Evolutionary conservation across 2,113 vertebrate genomes (phyloP).

Genomic region (Hypanus sabinus): DNA sequence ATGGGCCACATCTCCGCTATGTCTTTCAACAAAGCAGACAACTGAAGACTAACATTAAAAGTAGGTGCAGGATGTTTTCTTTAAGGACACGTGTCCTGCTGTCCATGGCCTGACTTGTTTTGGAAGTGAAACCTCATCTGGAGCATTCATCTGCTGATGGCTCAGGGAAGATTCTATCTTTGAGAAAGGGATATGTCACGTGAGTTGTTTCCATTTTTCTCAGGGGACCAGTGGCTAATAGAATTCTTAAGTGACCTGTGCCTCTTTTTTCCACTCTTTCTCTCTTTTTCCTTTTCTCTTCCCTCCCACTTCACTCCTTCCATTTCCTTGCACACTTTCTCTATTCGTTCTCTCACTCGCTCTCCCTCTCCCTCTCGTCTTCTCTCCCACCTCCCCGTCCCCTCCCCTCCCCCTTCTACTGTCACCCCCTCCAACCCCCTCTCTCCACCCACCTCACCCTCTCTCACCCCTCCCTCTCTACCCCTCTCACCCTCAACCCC

Average conservation of each 20-base stretch:
- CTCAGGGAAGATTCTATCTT: neutral
- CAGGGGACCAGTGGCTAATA: neutral
- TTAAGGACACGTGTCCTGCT: neutral
- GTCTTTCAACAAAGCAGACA: neutral
- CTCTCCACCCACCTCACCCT: too few relatives aligned
- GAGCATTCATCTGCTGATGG: neutral
- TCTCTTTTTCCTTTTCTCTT: too few relatives aligned
- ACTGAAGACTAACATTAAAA: neutral
- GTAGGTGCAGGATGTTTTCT: neutral
- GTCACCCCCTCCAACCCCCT: too few relatives aligned
- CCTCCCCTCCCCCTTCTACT: too few relatives aligned
- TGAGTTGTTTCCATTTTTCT: neutral
- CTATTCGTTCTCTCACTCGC: too few relatives aligned
- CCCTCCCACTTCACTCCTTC: too few relatives aligned
- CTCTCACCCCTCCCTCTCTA: too few relatives aligned
- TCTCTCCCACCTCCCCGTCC: too few relatives aligned
- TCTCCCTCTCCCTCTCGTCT: accelerated
- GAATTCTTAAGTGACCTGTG: neutral
- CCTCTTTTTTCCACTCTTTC: too few relatives aligned
- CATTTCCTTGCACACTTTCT: too few relatives aligned
- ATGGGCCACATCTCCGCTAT: too few relatives aligned
- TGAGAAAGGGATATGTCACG: neutral
- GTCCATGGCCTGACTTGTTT: neutral
- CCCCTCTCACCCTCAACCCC: too few relatives aligned
- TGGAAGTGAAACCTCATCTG: neutral